phyloP scores from a whole-genome alignment of 2,888 invertebrate species.

The Heliconius aoede region DNA sequence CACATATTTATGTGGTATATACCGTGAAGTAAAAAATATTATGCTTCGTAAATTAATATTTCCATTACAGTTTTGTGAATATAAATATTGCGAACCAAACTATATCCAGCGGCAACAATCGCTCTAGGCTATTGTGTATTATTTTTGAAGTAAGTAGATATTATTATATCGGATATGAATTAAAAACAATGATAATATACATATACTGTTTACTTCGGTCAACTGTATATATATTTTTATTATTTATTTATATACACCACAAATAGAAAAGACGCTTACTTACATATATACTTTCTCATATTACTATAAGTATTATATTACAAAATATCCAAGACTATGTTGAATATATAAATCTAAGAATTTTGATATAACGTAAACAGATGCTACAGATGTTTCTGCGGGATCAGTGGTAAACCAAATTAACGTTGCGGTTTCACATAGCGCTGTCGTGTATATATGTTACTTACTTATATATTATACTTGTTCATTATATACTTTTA shows the following conservation, averaged over 20 bases:
- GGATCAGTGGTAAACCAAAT: slow-evolving; percentile 34
- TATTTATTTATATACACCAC: neutral
- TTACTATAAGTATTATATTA: neutral
- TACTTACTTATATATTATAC: neutral
- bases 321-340: neutral
- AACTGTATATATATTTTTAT: neutral
- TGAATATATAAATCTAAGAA: slow-evolving; percentile 13
- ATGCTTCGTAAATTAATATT: neutral
- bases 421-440: slow-evolving; percentile 37
- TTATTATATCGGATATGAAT: neutral
- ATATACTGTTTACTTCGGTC: neutral
- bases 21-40: neutral
- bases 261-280: too few species aligned
- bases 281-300: neutral
- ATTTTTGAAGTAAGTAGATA: neutral
- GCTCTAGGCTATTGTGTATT: neutral
- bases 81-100: neutral
- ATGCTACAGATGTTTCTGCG: slow-evolving; percentile 33
- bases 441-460: slow-evolving; percentile 12
- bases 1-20: too few species aligned
- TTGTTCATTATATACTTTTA: neutral
- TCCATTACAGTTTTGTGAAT: neutral
- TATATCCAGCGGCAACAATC: neutral
- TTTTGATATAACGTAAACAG: slow-evolving; percentile 11
- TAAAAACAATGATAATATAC: neutral